Evolutionary conservation across 2,888 invertebrate species (phyloP), one percentile per base, ranked within the genome.

Genomic region (Calephelis perditalis): DNA sequence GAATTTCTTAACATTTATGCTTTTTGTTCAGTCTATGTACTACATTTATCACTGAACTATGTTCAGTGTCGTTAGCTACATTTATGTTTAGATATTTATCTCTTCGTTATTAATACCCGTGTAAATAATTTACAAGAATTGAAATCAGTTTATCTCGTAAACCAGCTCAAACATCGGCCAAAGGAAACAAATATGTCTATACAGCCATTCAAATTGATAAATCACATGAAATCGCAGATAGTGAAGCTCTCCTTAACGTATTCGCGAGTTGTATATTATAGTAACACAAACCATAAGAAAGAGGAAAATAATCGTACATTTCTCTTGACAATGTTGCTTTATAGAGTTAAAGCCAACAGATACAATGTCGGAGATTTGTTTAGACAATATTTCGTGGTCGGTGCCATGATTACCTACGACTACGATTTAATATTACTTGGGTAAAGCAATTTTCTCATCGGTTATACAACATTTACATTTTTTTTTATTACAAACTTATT

Each of bases 331-430:
- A 86, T 81, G 85, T 86, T 86, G 82, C 86, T 86, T 86, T 86
- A 87, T 84, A 84, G 82, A 86, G 85, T 86, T 86, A 86, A 83
- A 78, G 82, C 81, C 77, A 81, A 82, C 76, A 81, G 86, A 86
- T 86, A 87, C 86, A 84, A 86, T 87, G 88, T 86, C 79, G 81
- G 83, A 87, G 87, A 88, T 86, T 87, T 86, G 88, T 87, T 86
- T 82, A 81, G 79, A 80, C 78, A 79, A 76, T 73, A 75, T 75
- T 84, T 84, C 84, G 79, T 81, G 81, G 76, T 77, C 71, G 77
- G 76, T 79, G 75, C 78, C 79, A 76, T 82, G 87, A 86, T 86
- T 84, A 82, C 82, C 75, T 76, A 26, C 67, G 65, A 66, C 60
- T 65, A 40, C 40, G 6, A 6, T 40, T 40, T 40, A 40, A 40